phyloP scores from a whole-genome alignment of 1,140 invertebrate species.

The Drosophila santomea region DNA sequence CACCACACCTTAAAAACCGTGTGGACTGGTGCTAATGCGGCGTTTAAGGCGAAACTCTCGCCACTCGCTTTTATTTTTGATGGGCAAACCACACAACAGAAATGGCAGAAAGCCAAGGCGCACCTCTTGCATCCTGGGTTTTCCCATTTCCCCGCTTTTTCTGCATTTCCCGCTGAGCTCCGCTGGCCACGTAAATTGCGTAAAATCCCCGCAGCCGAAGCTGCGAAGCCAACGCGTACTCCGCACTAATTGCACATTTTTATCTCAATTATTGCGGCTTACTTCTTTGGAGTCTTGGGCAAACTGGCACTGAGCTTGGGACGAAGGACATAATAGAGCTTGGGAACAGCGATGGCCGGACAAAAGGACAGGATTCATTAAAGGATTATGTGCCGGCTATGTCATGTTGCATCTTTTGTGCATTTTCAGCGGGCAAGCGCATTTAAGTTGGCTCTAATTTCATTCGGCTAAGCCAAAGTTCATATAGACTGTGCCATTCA shows the following conservation, averaged over 20 bases:
- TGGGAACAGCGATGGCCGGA: background rate
- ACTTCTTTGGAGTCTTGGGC: conserved; percentile 38
- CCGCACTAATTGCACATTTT: conserved; percentile 79
- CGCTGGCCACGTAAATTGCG: conserved; percentile 63
- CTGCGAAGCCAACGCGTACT: conserved; percentile 51
- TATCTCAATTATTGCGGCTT: conserved; percentile 78
- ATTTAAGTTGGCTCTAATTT: conserved; percentile 39
- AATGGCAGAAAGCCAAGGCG: conserved; percentile 51
- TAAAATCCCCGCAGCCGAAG: conserved; percentile 60
- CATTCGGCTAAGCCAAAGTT: conserved; percentile 3
- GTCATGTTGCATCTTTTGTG: conserved; percentile 28
- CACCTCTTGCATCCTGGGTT: conserved; percentile 6
- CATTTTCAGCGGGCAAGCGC: conserved; percentile 38
- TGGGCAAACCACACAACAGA: conserved; percentile 48
- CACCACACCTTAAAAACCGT: conserved; percentile 24
- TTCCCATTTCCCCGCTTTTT: conserved; percentile 2
- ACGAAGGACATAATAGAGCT: background rate
- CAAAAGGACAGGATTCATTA: conserved; percentile 19
- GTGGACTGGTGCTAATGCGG: conserved; percentile 41
- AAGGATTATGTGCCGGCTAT: conserved; percentile 42
- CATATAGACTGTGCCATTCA: no score
- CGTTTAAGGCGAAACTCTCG: conserved; percentile 53
- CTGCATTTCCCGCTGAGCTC: conserved; percentile 12
- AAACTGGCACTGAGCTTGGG: background rate
- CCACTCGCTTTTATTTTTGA: conserved; percentile 41